Evolutionary conservation across 2,113 vertebrate genomes (phyloP).

Genomic region (Bubo bubo): DNA sequence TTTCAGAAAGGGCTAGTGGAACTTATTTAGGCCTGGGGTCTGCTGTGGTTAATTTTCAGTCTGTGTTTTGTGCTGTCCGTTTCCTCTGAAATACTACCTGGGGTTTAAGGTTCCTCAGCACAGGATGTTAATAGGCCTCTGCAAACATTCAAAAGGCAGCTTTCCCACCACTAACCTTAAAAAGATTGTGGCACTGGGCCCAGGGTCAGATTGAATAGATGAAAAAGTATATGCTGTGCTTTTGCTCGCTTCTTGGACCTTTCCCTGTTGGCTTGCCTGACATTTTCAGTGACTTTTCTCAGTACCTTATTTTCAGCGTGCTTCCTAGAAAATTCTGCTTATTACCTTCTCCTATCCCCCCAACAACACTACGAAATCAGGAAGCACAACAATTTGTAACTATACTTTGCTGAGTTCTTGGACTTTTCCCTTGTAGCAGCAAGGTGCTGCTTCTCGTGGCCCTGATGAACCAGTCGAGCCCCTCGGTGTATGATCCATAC

Average conservation of each 20-base stretch:
- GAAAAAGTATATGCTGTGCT: conserved; percentile 70
- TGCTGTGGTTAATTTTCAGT: conserved; percentile 82
- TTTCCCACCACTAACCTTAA: conserved; percentile 77
- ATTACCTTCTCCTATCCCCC: conserved; percentile 3
- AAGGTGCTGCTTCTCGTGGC: neutral
- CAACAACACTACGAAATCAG: neutral
- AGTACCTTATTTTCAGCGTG: conserved; percentile 69
- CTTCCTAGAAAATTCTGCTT: conserved; percentile 72
- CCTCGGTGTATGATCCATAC: fast-evolving
- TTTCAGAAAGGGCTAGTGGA: conserved; percentile 79
- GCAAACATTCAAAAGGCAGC: conserved; percentile 74
- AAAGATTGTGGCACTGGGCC: conserved; percentile 76
- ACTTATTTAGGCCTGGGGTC: conserved; percentile 79
- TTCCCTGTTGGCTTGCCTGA: conserved; percentile 72
- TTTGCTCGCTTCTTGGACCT: conserved; percentile 71
- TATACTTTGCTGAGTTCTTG: neutral
- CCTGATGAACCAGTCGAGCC: neutral
- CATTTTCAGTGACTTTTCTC: conserved; percentile 76
- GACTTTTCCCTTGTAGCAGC: neutral
- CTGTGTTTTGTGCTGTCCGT: conserved; percentile 81
- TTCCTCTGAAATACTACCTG: conserved; percentile 84
- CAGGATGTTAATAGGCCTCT: conserved; percentile 80
- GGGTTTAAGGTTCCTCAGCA: conserved; percentile 81
- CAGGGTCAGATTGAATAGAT: conserved; percentile 76
- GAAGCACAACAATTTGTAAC: conserved; percentile 35